Base-by-base conservation (phyloP, 2,888 invertebrate genomes). In the Endotricha flammealis region DNA sequence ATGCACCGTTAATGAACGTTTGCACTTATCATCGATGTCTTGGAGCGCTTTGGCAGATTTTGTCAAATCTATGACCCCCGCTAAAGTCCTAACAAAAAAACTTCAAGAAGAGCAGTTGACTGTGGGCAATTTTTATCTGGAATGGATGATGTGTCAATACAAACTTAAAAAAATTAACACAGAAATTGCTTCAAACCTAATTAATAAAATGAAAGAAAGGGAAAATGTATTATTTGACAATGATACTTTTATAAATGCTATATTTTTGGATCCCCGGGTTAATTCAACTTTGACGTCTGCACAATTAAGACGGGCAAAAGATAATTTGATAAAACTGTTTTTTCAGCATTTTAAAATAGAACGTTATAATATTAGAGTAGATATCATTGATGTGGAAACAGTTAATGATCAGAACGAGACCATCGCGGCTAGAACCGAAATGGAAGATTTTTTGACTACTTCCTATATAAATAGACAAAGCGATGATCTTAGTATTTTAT, bases 1-100 rank as follows among this genome's bases (percentile, higher is more conserved):
- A 22, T 41, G 37, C 11, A 32, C 25, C 6, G 14, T 25, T 16
- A 10, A 32, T 17, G 16, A 17, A 32, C 25, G 32, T 12, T 32
- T 32, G 10, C 27, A 25, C 7, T 27, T 32, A 8, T 11, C 32
- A 32, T 17, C 25, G 6, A 9, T 16, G 6, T 12, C 22, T 23
- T 29, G 34, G 34, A 12, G 28, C n/a, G 22, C 11, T 20, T 34
- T 34, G n/a, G 28, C 22, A 24, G 30, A 38, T 14, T 20, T 34
- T 31, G 11, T 39, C 5, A 34, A 30, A 22, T 38, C 36, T 14
- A 23, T 32, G 29, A 27, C 20, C 23, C 44, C 44, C 8, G 34
- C 36, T 20, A 44, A 39, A 41, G 28, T 36, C n/a, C 35, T 44
- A 29, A 41, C 34, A 29, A 38, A 39, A 30, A 41, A 38, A 20